Conservation (phyloP, 1,140 invertebrate species). For the Zophobas atratus region DNA sequence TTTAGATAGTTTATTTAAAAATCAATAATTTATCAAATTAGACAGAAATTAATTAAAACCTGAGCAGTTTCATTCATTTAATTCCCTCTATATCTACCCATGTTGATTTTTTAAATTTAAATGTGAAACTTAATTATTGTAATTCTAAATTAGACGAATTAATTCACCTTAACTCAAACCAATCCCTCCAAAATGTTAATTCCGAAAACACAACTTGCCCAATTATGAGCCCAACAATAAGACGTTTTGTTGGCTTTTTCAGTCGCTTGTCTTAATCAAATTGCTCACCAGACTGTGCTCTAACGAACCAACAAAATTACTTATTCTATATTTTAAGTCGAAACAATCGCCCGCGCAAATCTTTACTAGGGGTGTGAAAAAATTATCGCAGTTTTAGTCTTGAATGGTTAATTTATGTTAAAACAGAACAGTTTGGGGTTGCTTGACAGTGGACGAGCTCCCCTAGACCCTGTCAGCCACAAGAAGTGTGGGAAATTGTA, state of each 20-base stretch:
- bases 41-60: constrained; percentile 18
- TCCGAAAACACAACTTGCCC: neutral
- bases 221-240: neutral
- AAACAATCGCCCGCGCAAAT: neutral
- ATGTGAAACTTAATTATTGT: constrained; percentile 9
- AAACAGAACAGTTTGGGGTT: neutral
- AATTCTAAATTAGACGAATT: constrained; percentile 7
- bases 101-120: neutral
- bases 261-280: neutral
- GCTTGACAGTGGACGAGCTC: constrained; percentile 2
- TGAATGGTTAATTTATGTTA: constrained; percentile 29
- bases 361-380: neutral
- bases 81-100: neutral
- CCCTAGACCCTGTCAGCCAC: constrained; percentile 16
- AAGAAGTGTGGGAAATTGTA: constrained; percentile 37
- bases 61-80: constrained; percentile 11
- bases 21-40: constrained; percentile 36
- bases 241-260: too few relatives aligned
- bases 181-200: constrained; percentile 28
- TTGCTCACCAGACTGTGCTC: neutral
- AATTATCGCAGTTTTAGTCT: constrained; percentile 2
- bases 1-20: constrained; percentile 15
- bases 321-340: neutral
- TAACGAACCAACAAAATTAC: neutral
- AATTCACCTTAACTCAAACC: constrained; percentile 9